Evolutionary conservation across 2,888 invertebrate genomes (phyloP), one percentile per base, ranked within the genome.

Genomic region (Agonum fuliginosum): DNA sequence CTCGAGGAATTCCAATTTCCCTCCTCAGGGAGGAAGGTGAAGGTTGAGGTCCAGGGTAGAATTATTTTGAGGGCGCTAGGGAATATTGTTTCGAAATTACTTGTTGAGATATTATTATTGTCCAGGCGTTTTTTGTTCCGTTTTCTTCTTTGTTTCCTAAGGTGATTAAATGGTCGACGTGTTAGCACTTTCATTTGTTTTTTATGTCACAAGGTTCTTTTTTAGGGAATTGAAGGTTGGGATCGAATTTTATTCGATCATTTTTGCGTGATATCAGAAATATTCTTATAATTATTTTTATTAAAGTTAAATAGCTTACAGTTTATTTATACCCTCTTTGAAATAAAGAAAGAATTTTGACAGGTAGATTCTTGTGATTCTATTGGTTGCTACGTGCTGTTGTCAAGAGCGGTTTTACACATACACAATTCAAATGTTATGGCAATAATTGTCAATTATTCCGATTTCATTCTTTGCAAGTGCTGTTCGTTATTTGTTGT

Each of bases 21-120:
- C 48, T 30, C 48, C 20, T 75, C 34, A 6, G 43, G 67, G 41
- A 46, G 24, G 27, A 70, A 46, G 43, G 12, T 46, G 24, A 22
- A n/a, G n/a, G n/a, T n/a, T n/a, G n/a, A n/a, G n/a, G n/a, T n/a
- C n/a, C n/a, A n/a, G 51, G 46, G 67, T 17, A 10, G 75, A 67
- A 67, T 75, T 75, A 37, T 75, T 67, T 46, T 51, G 6, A 67
- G 46, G 27, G 43, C 75, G 22, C 67, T 12, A n/a, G 67, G 67
- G 75, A 75, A 75, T 67, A 75, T 65, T 75, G 75, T 75, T 75
- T 65, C 54, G 51, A 24, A 75, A 75, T 75, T 67, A 75, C 37
- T 62, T 62, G 58, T 62, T 62, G 58, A 62, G 58, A 62, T 62
- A 62, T 62, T 54, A 54, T 54, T 30, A 62, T 62, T 17, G 58